Evolutionary conservation across 30 jellyfish, hydroid and myxozoan species (phyloP).

Genomic region (Cassiopea xamachana): DNA sequence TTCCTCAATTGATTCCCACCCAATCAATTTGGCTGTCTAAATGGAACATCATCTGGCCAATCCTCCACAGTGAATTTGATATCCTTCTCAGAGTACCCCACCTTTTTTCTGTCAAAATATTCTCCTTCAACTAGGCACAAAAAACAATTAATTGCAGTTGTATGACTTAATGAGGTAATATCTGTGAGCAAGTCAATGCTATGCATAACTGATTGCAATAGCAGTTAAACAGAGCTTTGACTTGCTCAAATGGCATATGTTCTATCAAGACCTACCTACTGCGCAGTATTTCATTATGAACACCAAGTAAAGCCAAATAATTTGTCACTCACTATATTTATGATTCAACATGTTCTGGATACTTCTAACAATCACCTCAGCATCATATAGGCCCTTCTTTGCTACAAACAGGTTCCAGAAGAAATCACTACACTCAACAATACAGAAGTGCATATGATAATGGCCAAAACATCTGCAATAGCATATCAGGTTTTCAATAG

Average conservation of each 20-base stretch:
- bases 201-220: background rate
- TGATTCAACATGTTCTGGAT: background rate
- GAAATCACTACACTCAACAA: background rate
- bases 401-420: too few relatives aligned
- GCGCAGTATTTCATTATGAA: too few relatives aligned
- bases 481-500: background rate
- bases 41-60: conserved; percentile 42
- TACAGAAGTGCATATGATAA: too few relatives aligned
- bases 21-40: conserved; percentile 8
- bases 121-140: background rate
- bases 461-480: too few relatives aligned
- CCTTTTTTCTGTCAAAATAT: background rate
- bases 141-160: too few relatives aligned
- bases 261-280: background rate
- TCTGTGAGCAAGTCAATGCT: too few relatives aligned
- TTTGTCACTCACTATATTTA: background rate
- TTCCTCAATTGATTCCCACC: conserved; percentile 11
- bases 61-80: conserved; percentile 14
- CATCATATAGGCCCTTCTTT: background rate
- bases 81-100: background rate
- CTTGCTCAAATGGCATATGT: background rate
- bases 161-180: too few relatives aligned
- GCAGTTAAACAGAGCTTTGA: background rate
- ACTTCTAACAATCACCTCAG: background rate
- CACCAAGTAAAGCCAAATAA: background rate